These are phyloP conservation scores for Mola mola DNA, from an alignment of 2,113 vertebrate species.

Conservation along the genomic window DNA sequence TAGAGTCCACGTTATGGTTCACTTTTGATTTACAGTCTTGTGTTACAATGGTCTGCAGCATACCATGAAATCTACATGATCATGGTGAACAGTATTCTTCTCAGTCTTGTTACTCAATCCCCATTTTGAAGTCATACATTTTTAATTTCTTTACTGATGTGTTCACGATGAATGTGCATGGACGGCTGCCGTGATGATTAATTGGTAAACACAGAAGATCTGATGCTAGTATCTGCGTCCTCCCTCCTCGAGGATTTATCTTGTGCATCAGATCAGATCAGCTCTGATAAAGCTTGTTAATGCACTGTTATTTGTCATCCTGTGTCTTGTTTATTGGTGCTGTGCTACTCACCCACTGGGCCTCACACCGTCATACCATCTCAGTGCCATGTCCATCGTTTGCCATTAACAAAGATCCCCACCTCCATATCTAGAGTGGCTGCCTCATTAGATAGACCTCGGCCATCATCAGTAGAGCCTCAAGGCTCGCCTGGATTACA, in stretches of 20 bases:
- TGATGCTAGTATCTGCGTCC: slow-evolving; percentile 1
- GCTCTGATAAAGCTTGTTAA: slow-evolving; percentile 19
- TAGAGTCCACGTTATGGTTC: slow-evolving; percentile 7
- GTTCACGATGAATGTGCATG: slow-evolving; percentile 3
- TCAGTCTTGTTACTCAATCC: neutral
- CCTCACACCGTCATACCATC: slow-evolving; percentile 75
- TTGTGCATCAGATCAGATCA: slow-evolving; percentile 8
- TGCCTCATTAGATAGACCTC: slow-evolving; percentile 79
- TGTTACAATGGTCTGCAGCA: neutral
- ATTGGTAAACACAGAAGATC: neutral
- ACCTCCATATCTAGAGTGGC: slow-evolving; percentile 86
- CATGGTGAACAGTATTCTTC: slow-evolving; percentile 2
- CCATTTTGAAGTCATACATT: neutral
- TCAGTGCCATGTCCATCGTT: slow-evolving; percentile 84
- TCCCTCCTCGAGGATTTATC: neutral
- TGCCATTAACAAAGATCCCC: slow-evolving; percentile 91
- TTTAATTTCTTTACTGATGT: neutral
- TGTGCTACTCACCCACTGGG: slow-evolving; percentile 29
- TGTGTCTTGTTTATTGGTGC: slow-evolving; percentile 58
- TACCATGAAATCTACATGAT: neutral
- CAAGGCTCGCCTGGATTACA: slow-evolving; percentile 76
- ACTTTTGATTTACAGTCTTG: slow-evolving; percentile 7
- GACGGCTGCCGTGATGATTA: slow-evolving; percentile 1
- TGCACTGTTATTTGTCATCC: slow-evolving; percentile 41
- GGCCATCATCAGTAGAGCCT: slow-evolving; percentile 81